A percentile compares a stretch with the other conserved stretches of the same genome.
These are phyloP conservation scores for Cardiocondyla obscurior DNA, from an alignment of 1,140 invertebrate genomes.

Conservation along the genomic window DNA sequence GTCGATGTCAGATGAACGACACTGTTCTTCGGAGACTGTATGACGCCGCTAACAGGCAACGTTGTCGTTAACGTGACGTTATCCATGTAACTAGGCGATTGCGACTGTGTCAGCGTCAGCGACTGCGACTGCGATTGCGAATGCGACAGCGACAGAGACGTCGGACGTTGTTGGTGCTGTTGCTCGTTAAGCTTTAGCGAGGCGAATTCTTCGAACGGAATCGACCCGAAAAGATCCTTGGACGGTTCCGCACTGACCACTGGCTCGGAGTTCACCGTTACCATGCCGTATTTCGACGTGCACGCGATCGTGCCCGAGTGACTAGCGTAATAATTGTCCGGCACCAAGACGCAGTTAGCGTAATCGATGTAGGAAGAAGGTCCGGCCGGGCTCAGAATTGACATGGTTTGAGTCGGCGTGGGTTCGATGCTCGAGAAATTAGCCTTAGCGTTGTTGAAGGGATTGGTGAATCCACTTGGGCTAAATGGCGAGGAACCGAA, in stretches of 20 bases:
- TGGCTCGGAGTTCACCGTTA: conserved; percentile 48
- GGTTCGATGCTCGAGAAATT: conserved; percentile 36
- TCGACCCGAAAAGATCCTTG: conserved; percentile 86
- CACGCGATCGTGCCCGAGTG: conserved; percentile 35
- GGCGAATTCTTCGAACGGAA: conserved; percentile 85
- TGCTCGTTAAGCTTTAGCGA: conserved; percentile 74
- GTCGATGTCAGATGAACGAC: conserved; percentile 53
- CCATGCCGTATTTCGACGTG: conserved; percentile 65
- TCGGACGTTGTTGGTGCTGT: conserved; percentile 62
- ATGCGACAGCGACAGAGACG: conserved; percentile 77
- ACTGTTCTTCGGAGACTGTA: conserved; percentile 26
- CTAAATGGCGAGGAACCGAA: conserved; percentile 86
- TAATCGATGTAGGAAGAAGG: conserved; percentile 30
- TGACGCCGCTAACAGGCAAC: neutral
- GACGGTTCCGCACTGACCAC: conserved; percentile 47
- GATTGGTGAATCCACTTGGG: conserved; percentile 77
- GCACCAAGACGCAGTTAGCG: neutral
- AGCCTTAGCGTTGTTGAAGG: conserved; percentile 71
- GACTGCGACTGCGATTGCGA: conserved; percentile 77
- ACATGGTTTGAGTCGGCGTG: neutral
- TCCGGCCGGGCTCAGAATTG: conserved; percentile 20
- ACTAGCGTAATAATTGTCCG: neutral
- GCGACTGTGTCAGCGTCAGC: conserved; percentile 76
- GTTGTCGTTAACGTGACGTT: neutral
- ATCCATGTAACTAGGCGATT: conserved; percentile 70